Conservation (phyloP, 2,888 invertebrate species). For the Bedellia somnulentella region DNA sequence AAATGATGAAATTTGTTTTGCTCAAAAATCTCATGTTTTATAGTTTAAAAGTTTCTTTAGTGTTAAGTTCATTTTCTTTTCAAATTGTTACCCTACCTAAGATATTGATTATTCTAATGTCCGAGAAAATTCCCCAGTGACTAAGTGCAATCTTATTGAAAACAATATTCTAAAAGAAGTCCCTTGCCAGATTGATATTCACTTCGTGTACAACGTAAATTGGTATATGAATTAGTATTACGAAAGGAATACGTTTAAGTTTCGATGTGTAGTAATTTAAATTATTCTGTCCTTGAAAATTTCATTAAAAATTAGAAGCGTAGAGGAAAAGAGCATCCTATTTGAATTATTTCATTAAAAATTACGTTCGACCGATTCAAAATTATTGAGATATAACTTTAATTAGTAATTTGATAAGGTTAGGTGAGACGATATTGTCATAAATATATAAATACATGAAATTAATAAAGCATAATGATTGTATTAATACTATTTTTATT, state of each 20-base stretch:
- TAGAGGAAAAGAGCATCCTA: constrained; percentile 33
- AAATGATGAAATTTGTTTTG: constrained; percentile 23
- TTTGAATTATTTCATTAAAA: constrained; percentile 50
- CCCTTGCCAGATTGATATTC: constrained; percentile 46
- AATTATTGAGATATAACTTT: constrained; percentile 58
- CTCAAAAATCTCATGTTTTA: constrained; percentile 40
- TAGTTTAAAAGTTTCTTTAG: constrained; percentile 39
- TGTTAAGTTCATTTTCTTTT: constrained; percentile 27
- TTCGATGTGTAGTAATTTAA: constrained; percentile 30
- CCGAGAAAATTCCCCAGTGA: no score
- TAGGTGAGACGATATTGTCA: constrained; percentile 64
- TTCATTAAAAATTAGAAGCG: constrained; percentile 31
- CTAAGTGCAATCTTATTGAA: constrained; percentile 10
- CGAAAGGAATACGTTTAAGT: constrained; percentile 28
- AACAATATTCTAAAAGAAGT: constrained; percentile 11
- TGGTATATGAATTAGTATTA: constrained; percentile 35
- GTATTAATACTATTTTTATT: constrained; percentile 46
- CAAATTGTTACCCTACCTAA: no score
- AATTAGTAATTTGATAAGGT: constrained; percentile 60
- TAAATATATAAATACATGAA: constrained; percentile 65
- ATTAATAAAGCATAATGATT: constrained; percentile 64
- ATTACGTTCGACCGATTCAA: constrained; percentile 59
- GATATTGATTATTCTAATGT: no score
- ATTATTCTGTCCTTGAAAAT: constrained; percentile 32
- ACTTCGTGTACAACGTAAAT: constrained; percentile 29